A percentile compares a stretch with the other conserved stretches of the same genome.
Evolutionary conservation across 1,140 invertebrate species (phyloP).

Genomic region (Musca domestica): DNA sequence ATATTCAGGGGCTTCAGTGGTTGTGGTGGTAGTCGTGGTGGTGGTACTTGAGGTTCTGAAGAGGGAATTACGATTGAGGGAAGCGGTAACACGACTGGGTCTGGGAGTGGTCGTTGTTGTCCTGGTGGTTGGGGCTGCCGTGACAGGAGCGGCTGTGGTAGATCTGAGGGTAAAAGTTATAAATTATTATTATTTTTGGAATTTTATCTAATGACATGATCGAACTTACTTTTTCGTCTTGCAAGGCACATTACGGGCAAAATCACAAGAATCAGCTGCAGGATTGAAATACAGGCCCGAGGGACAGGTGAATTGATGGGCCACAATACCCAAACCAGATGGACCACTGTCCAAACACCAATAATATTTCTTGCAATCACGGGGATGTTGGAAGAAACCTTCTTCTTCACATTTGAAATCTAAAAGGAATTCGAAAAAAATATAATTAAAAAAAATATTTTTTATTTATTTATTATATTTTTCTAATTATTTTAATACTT

Average conservation of each 20-base stretch:
- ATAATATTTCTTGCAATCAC: conserved; percentile 92
- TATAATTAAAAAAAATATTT: too few species aligned
- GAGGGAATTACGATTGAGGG: conserved; percentile 35
- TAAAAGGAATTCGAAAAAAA: conserved; percentile 30
- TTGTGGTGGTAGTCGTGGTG: conserved; percentile 46
- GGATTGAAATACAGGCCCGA: conserved; percentile 90
- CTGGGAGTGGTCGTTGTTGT: conserved; percentile 51
- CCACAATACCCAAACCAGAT: conserved; percentile 83
- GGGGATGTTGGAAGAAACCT: conserved; percentile 90
- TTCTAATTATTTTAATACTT: too few species aligned
- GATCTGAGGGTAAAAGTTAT: conserved; percentile 45
- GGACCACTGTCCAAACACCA: conserved; percentile 90
- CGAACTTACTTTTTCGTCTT: conserved; percentile 56
- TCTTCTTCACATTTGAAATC: conserved; percentile 92
- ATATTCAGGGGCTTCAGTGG: conserved; percentile 55
- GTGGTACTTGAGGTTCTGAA: conserved; percentile 47
- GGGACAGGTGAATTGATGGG: conserved; percentile 91
- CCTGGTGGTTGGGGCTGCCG: conserved; percentile 43
- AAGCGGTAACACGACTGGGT: conserved; percentile 41
- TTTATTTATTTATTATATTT: too few species aligned
- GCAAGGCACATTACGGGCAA: conserved; percentile 83
- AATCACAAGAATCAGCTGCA: conserved; percentile 87
- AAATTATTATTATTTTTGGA: too few species aligned
- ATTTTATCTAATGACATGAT: neutral
- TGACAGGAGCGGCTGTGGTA: conserved; percentile 57